These are phyloP conservation scores for Drosophila picticornis DNA, from an alignment of 2,888 invertebrate species.

Conservation along the genomic window DNA sequence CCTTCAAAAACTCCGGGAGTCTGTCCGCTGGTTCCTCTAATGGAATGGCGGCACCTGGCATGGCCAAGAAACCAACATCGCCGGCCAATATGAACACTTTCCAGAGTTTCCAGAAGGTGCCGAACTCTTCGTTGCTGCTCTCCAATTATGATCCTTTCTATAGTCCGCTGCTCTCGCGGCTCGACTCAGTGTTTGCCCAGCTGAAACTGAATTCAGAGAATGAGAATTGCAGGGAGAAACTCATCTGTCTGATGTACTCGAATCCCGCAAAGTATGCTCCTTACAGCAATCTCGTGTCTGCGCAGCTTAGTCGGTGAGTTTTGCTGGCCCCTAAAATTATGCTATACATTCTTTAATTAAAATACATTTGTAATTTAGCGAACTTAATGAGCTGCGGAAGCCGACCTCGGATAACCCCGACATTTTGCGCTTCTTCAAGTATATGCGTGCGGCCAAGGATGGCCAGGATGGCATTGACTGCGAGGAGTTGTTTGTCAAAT, in stretches of 20 bases:
- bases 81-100: conserved; percentile 88
- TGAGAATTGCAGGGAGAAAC: conserved; percentile 91
- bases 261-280: conserved; percentile 95
- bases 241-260: conserved; percentile 95
- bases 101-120: conserved; percentile 95
- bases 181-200: conserved; percentile 93
- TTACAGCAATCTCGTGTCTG: conserved; percentile 94
- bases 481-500: conserved; percentile 88
- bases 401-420: conserved; percentile 95
- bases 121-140: conserved; percentile 91
- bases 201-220: conserved; percentile 89
- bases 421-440: conserved; percentile 94
- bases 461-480: conserved; percentile 93
- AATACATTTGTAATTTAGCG: conserved; percentile 86
- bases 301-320: conserved; percentile 92
- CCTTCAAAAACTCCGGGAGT: conserved; percentile 80
- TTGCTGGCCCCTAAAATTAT: conserved; percentile 52
- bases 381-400: conserved; percentile 93
- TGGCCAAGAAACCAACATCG: conserved; percentile 74
- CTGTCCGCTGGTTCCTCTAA: conserved; percentile 67
- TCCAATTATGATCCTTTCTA: conserved; percentile 96
- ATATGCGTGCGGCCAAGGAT: conserved; percentile 95
- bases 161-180: conserved; percentile 92
- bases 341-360: conserved; percentile 34
- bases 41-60: conserved; percentile 64